Conservation (phyloP, 2,113 vertebrate species). For the Tauraco erythrolophus region DNA sequence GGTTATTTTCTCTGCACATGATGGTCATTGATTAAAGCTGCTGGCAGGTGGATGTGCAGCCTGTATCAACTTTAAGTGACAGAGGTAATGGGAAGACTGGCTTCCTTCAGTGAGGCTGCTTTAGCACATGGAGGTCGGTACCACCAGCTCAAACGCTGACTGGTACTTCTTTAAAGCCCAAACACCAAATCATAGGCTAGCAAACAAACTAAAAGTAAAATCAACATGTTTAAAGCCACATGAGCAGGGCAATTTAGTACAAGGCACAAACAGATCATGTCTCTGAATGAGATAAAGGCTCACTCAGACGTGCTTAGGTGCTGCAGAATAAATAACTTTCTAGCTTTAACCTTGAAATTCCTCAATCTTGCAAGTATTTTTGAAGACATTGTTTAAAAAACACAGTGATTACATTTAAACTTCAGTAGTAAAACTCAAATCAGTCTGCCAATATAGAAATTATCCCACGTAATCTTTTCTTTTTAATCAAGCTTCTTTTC, state of each 20-base stretch:
- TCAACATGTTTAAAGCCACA: background rate
- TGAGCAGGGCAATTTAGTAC: background rate
- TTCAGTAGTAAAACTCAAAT: background rate
- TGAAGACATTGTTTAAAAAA: slow-evolving; percentile 19
- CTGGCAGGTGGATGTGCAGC: slow-evolving; percentile 67
- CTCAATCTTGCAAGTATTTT: background rate
- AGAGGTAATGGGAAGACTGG: background rate
- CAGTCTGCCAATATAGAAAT: background rate
- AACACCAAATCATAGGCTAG: background rate
- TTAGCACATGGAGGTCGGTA: background rate
- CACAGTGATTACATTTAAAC: background rate
- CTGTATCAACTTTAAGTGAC: slow-evolving; percentile 21
- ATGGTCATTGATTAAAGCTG: slow-evolving; percentile 81
- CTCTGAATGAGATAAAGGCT: background rate
- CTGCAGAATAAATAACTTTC: background rate
- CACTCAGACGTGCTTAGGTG: background rate
- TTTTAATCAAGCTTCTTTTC: slow-evolving; percentile 24
- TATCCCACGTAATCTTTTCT: background rate
- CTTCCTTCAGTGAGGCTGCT: background rate
- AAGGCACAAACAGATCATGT: background rate
- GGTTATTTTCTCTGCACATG: slow-evolving; percentile 66
- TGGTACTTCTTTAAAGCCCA: background rate
- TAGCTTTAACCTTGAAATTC: background rate
- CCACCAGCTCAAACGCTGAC: rapidly evolving
- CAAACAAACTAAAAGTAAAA: background rate